Evolutionary conservation across 2,888 invertebrate genomes (phyloP).

Genomic region (Myathropa florea): DNA sequence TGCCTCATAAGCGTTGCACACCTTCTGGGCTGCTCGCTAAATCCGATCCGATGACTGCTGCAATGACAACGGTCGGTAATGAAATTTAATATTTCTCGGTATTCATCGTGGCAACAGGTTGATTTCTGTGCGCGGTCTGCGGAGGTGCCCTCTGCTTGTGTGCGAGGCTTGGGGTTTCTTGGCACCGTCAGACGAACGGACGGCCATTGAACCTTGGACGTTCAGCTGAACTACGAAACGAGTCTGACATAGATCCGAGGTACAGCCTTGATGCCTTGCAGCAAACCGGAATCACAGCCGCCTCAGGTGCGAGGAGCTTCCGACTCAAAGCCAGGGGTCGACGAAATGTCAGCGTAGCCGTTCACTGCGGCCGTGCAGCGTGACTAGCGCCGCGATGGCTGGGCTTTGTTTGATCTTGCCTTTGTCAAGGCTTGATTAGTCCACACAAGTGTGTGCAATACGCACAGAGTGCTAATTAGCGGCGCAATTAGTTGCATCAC

Average conservation of each 20-base stretch:
- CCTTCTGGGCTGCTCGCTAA: constrained; percentile 9
- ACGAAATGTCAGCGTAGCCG: neutral
- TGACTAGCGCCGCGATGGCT: neutral
- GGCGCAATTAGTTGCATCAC: constrained; percentile 30
- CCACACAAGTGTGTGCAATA: constrained; percentile 21
- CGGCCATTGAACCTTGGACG: constrained; percentile 14
- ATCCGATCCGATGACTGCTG: neutral
- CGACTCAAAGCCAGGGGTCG: neutral
- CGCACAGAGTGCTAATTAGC: constrained; percentile 31
- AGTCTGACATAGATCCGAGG: neutral
- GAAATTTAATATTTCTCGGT: constrained; percentile 33
- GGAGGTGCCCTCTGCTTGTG: neutral
- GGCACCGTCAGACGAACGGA: neutral
- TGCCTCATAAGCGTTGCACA: constrained; percentile 9
- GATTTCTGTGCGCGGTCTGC: neutral
- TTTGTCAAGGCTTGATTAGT: neutral
- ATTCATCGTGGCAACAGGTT: constrained; percentile 26
- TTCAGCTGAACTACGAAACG: neutral
- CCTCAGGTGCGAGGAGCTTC: neutral
- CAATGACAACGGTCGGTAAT: constrained; percentile 14
- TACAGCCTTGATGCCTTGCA: neutral
- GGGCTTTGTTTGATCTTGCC: neutral
- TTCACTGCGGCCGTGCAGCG: neutral
- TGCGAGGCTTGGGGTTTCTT: neutral
- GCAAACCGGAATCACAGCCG: neutral